Conservation (phyloP, 1,140 invertebrate species). For the Xylocopa sonorina region DNA sequence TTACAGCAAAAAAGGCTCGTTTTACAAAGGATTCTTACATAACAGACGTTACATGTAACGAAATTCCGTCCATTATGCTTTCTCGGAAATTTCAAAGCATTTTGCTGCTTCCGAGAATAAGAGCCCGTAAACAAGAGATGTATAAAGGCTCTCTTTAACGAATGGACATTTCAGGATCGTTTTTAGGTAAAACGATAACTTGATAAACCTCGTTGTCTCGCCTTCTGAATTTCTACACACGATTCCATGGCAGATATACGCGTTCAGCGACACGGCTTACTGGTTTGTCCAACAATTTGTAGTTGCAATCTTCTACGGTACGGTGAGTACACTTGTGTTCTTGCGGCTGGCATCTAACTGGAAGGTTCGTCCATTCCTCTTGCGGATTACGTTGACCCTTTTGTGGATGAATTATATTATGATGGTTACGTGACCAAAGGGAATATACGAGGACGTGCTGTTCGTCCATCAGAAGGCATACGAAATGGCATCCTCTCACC, state of each 20-base stretch:
- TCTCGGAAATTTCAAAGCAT: background rate
- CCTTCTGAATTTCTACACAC: background rate
- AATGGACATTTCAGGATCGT: constrained; percentile 1
- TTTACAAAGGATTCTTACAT: no score
- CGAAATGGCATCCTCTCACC: no score
- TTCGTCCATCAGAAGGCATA: no score
- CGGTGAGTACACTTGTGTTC: background rate
- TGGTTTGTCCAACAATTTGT: constrained; percentile 12
- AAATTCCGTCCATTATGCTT: no score
- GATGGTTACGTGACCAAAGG: background rate
- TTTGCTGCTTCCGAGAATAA: background rate
- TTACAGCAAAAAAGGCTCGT: no score
- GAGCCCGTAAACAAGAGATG: no score
- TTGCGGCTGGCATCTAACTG: background rate
- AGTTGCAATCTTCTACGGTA: constrained; percentile 1
- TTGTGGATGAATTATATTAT: background rate
- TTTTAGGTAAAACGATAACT: background rate
- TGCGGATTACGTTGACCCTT: background rate
- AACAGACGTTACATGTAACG: no score
- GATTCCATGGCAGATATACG: background rate
- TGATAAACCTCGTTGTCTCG: constrained; percentile 17
- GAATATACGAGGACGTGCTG: background rate
- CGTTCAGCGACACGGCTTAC: constrained; percentile 12
- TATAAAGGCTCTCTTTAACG: no score
- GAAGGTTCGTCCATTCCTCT: background rate